Evolutionary conservation across 2,888 invertebrate species (phyloP), one percentile per base, ranked within the genome.

Genomic region (Watsonalla cultraria): DNA sequence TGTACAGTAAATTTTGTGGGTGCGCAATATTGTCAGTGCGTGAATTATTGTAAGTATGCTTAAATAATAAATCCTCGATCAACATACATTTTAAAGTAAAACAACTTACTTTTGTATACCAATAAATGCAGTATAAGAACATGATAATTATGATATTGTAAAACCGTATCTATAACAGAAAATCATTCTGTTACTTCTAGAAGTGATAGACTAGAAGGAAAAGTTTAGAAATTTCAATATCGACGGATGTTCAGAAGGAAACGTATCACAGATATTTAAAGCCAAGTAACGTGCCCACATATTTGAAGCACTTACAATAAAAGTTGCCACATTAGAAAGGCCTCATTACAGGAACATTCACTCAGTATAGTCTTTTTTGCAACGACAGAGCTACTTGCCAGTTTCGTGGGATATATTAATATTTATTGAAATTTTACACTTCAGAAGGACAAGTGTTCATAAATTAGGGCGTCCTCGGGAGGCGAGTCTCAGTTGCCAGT

Each of bases 401-500:
- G 35, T 13, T 48, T 13, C 13, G 4, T 5, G 33, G 13, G 48
- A 57, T 51, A 52, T 55, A 53, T 59, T 56, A 53, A 51, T 51
- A 60, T 65, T 62, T 58, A 63, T 70, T 68, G 62, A 61, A 66
- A 68, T 64, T 71, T 66, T 72, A 78, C 70, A 73, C 76, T 75
- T 70, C 71, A 74, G 68, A 14, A 64, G 57, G 62, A 70, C 70
- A 71, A 82, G 76, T 78, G 74, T 78, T 74, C 81, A 86, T 86
- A 86, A 87, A 85, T 87, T 85, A 84, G 76, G 77, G 68, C 74
- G 73, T 72, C 71, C 80, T 78, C 72, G 59, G 68, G 76, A 78
- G 78, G 70, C 76, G 72, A 76, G 80, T 80, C 78, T 81, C 82
- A 78, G 80, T 78, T 80, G 74, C 77, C 80, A 77, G 82, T 82